Base-by-base conservation (phyloP, 2,888 invertebrate species). In the Nephrocerus scutellatus region DNA sequence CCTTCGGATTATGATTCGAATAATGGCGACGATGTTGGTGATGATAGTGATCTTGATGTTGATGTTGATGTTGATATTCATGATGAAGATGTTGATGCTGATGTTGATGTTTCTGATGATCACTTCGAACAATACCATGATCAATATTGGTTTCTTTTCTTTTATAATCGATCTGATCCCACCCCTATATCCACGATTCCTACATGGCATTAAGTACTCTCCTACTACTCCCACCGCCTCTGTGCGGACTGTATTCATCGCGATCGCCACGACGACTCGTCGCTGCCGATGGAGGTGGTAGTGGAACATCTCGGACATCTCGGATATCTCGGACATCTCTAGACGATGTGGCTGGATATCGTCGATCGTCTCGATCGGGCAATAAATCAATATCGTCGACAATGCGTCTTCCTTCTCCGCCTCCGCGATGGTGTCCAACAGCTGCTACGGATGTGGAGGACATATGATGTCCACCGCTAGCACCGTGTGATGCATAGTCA, bases 101-200 rank as follows among this genome's bases (percentile, higher is more conserved):
- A 20, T 38, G 38, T 20, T 28, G 13, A 28, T 39, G 39, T 16
- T 24, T 37, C 49, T 52, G 30, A 9, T 18, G 13, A 13, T 12
- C 24, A 55, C 52, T 54, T 42, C 37, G 48, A 46, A 50, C 44
- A 50, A 48, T 46, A 30, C 47, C 44, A 45, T 49, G 48, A 50
- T 51, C 50, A 41, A 43, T 48, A 39, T 50, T 49, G 41, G 45
- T 50, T 42, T 47, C 47, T 38, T 41, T 42, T 48, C 30, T 25
- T 43, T 30, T 33, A 60, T 57, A 56, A 61, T 68, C 63, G 65
- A 63, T 62, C 65, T 66, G 66, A 66, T 66, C 65, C 64, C 67
- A 66, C 66, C 67, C 68, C 67, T 68, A 69, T 65, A 69, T 69
- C 68, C 68, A 69, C 66, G 68, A 69, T 65, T 69, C 69, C 68